Conservation (phyloP, 2,888 invertebrate species). For the Sipha maydis region DNA sequence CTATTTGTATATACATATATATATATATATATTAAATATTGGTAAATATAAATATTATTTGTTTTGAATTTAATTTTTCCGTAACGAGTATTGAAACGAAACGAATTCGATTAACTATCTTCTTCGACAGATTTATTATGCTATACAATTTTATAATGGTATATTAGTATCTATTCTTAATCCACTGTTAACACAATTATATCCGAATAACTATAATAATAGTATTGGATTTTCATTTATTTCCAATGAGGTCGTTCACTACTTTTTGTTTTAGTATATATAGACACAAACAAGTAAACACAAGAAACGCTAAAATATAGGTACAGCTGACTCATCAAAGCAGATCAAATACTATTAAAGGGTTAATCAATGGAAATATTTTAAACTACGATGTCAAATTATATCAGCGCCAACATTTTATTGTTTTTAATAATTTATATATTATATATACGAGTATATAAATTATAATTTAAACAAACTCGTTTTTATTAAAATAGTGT, state of each 20-base stretch:
- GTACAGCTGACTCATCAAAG: background rate
- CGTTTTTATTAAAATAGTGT: too few species aligned
- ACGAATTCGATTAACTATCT: constrained; percentile 7
- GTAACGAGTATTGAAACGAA: background rate
- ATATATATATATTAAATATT: background rate
- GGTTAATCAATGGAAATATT: background rate
- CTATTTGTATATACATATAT: too few species aligned
- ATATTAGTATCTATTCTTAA: constrained; percentile 14
- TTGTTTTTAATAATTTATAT: too few species aligned
- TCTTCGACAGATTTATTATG: background rate
- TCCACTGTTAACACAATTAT: background rate
- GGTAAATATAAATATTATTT: background rate
- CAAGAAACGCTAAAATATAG: too few species aligned
- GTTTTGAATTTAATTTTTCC: background rate
- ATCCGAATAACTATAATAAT: background rate
- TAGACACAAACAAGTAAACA: too few species aligned
- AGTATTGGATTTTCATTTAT: background rate
- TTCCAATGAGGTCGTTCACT: background rate
- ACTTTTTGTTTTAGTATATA: background rate
- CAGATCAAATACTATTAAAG: background rate
- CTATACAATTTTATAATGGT: background rate
- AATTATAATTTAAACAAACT: too few species aligned
- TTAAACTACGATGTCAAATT: background rate
- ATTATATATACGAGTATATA: too few species aligned
- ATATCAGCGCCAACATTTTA: too few species aligned